These are phyloP conservation scores for Fistularia commersonii DNA, from an alignment of 2,797 vertebrate genomes.

Conservation along the genomic window DNA sequence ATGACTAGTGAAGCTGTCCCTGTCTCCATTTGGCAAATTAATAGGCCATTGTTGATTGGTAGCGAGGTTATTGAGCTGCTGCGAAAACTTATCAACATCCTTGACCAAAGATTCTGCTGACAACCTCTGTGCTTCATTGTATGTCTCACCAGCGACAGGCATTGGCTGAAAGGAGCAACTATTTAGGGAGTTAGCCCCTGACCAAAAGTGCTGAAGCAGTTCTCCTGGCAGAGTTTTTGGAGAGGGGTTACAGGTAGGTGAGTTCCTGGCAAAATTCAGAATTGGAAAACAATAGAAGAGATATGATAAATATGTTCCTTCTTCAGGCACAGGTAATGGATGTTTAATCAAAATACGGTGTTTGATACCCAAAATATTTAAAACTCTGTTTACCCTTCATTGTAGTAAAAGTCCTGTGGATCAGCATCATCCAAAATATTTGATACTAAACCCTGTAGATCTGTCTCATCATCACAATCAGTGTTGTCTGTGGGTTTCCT, in stretches of 20 bases:
- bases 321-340: background rate
- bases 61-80: constrained; percentile 61
- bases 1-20: constrained; percentile 54
- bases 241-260: constrained; percentile 76
- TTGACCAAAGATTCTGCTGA: constrained; percentile 41
- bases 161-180: constrained; percentile 67
- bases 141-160: constrained; percentile 42
- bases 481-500: constrained; percentile 79
- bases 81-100: constrained; percentile 70
- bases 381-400: constrained; percentile 81
- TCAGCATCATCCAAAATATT: constrained; percentile 89
- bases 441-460: constrained; percentile 89
- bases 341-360: background rate
- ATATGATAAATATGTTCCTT: background rate
- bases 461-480: constrained; percentile 84
- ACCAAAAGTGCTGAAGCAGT: constrained; percentile 71
- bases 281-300: background rate
- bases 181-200: constrained; percentile 73
- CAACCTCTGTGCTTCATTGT: constrained; percentile 58
- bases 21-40: constrained; percentile 67
- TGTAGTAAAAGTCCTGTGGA: constrained; percentile 75
- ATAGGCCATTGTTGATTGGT: constrained; percentile 76
- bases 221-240: constrained; percentile 69
- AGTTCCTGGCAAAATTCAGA: constrained; percentile 68
- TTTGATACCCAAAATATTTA: background rate